phyloP scores from a whole-genome alignment of 2,113 vertebrate genomes.

The Geococcyx californianus region DNA sequence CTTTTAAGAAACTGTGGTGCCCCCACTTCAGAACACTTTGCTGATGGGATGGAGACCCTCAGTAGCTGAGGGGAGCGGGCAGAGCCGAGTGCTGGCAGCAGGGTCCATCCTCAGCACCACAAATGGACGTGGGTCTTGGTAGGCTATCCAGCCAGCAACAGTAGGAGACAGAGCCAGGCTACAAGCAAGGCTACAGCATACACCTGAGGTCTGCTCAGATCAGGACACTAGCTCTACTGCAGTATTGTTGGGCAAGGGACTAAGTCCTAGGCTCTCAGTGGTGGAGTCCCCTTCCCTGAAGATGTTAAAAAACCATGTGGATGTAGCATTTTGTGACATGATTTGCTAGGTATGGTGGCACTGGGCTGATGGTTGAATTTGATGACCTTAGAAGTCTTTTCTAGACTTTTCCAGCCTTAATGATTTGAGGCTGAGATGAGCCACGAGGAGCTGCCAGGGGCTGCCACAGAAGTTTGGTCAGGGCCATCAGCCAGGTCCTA shows the following conservation, averaged over 20 bases:
- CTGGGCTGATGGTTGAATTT: too few species aligned
- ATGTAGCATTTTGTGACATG: too few species aligned
- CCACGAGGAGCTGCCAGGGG: background rate
- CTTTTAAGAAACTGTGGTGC: background rate
- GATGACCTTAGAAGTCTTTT: too few species aligned
- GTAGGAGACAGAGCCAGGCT: background rate
- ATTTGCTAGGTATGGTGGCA: too few species aligned
- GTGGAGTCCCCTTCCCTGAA: too few species aligned
- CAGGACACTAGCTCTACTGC: background rate
- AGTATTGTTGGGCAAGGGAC: fast-evolving
- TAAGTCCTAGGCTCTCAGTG: too few species aligned
- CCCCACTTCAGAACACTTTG: background rate
- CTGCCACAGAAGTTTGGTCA: background rate
- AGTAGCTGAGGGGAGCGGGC: background rate
- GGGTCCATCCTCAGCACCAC: background rate
- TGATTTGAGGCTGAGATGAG: background rate
- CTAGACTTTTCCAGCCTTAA: too few species aligned
- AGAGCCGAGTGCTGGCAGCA: background rate
- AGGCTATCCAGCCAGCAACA: background rate
- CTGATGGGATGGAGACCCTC: fast-evolving
- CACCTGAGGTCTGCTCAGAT: background rate
- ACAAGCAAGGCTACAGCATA: background rate
- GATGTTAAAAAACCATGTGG: too few species aligned
- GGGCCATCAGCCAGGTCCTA: background rate
- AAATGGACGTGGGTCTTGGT: background rate